phyloP scores from a whole-genome alignment of 2,113 vertebrate genomes.

The sheep (Ovis aries) region DNA sequence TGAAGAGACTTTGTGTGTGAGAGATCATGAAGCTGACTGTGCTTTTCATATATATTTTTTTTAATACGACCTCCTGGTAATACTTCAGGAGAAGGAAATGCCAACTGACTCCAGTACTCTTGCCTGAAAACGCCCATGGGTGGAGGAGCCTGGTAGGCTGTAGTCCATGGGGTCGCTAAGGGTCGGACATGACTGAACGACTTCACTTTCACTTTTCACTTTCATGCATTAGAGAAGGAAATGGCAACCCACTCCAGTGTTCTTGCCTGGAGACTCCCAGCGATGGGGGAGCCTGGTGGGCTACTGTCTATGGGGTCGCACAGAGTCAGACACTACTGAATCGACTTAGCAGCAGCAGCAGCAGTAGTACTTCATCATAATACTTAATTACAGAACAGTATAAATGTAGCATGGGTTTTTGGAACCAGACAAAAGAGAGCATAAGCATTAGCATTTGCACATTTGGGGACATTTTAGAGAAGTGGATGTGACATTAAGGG shows the following conservation, averaged over 20 bases:
- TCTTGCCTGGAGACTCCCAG: not conserved
- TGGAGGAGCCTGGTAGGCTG: not conserved
- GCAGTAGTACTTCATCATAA: not conserved
- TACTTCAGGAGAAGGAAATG: not conserved
- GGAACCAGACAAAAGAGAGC: not conserved
- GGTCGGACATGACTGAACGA: accelerated
- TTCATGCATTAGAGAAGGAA: not conserved
- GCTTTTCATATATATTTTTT: not conserved
- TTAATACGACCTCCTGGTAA: not conserved
- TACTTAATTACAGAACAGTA: not conserved
- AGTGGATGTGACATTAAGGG: not conserved
- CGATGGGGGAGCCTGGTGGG: accelerated
- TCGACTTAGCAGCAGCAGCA: not conserved
- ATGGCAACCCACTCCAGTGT: not conserved
- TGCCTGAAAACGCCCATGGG: not conserved
- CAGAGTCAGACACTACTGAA: not conserved
- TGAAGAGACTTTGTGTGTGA: not conserved
- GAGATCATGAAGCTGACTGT: not conserved
- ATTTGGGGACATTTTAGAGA: not conserved
- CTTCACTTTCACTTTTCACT: too few relatives aligned
- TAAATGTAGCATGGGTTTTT: not conserved
- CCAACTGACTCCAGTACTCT: not conserved
- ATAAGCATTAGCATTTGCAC: not conserved
- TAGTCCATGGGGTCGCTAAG: not conserved
- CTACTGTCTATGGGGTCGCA: accelerated